These are phyloP conservation scores for Zhengitettix transpicula DNA, from an alignment of 2,888 invertebrate genomes.

Conservation along the genomic window DNA sequence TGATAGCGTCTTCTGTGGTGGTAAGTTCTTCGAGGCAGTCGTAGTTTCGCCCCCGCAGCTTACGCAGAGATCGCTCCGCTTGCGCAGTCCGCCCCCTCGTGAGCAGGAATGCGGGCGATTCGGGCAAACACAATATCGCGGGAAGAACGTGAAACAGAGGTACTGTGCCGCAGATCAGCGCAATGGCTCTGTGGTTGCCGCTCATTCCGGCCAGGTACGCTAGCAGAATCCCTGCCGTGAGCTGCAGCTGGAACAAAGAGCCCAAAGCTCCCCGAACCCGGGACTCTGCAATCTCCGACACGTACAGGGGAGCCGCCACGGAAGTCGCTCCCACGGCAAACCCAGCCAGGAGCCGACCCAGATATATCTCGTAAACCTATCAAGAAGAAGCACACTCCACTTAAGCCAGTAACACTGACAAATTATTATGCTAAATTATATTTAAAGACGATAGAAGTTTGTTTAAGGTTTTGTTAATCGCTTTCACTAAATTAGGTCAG, in stretches of 20 bases:
- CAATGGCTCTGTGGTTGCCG: not conserved
- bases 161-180: not conserved
- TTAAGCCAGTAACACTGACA: too few species aligned
- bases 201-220: not conserved
- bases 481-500: too few species aligned
- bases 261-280: slow-evolving; percentile 45
- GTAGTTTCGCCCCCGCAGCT: slow-evolving; percentile 42
- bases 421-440: too few species aligned
- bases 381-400: not conserved
- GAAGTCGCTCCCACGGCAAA: slow-evolving; percentile 44
- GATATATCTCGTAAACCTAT: slow-evolving; percentile 25
- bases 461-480: too few species aligned
- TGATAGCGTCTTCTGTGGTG: slow-evolving; percentile 20
- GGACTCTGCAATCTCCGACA: slow-evolving; percentile 45
- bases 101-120: slow-evolving; percentile 47
- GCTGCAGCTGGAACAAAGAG: slow-evolving; percentile 45
- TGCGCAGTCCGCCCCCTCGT: slow-evolving; percentile 29
- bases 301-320: slow-evolving; percentile 46
- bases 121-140: slow-evolving; percentile 37
- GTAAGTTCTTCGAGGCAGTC: slow-evolving; percentile 36
- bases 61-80: slow-evolving; percentile 40
- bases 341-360: slow-evolving; percentile 41
- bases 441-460: too few species aligned
- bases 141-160: not conserved
- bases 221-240: not conserved